Conservation (phyloP, 2,797 vertebrate genomes). For the Gymnopithys bicolor region DNA sequence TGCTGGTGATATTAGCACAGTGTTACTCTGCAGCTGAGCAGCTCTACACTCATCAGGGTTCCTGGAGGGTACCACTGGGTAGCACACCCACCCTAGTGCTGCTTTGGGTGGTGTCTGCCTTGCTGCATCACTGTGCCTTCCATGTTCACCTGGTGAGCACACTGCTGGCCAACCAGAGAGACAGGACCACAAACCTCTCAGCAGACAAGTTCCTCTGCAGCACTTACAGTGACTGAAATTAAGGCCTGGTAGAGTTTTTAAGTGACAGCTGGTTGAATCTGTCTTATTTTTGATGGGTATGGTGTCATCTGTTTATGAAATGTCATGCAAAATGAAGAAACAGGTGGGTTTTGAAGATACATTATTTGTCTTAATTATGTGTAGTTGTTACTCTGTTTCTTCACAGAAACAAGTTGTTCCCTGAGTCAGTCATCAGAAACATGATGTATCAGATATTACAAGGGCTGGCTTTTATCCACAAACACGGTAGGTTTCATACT, state of each 20-base stretch:
- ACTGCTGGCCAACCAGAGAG: neutral
- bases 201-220: neutral
- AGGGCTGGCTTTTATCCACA: constrained; percentile 98
- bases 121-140: neutral
- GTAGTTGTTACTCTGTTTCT: constrained; percentile 76
- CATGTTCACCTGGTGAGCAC: neutral
- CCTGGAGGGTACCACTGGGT: neutral
- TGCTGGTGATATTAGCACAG: fast-evolving
- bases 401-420: constrained; percentile 96
- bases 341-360: fast-evolving
- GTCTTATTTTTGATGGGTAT: neutral
- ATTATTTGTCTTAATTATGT: neutral
- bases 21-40: neutral
- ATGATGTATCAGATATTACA: constrained; percentile 99
- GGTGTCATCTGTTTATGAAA: neutral
- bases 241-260: neutral
- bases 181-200: neutral
- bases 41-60: neutral
- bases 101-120: neutral
- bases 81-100: neutral
- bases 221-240: neutral
- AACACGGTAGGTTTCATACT: constrained; percentile 89
- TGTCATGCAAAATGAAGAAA: neutral
- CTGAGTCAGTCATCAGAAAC: constrained; percentile 98
- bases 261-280: neutral